Percentiles rank a stretch among this genome's conserved stretches.
These are phyloP conservation scores for Chromobotia macracanthus DNA, from an alignment of 2,797 vertebrate species.

Conservation along the genomic window DNA sequence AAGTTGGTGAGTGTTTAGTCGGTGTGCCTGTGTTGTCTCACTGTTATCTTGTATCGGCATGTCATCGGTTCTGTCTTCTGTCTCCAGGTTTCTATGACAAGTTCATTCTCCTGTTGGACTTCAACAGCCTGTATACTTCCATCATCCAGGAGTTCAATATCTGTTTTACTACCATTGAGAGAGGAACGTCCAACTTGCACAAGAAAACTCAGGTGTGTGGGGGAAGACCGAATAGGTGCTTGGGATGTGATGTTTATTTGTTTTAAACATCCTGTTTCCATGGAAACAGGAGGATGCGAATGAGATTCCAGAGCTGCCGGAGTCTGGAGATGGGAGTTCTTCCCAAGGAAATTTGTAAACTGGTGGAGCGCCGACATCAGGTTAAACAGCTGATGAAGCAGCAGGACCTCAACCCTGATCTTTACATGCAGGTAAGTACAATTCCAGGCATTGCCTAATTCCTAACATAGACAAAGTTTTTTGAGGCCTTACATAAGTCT, in stretches of 20 bases:
- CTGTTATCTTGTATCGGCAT: neutral
- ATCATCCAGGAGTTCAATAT: constrained; percentile 99
- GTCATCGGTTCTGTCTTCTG: constrained; percentile 12
- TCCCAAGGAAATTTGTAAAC: constrained; percentile 94
- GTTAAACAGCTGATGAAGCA: constrained; percentile 98
- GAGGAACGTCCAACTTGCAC: constrained; percentile 78
- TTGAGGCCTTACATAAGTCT: neutral
- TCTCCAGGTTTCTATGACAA: constrained; percentile 95
- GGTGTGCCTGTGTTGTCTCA: neutral
- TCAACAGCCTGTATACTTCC: constrained; percentile 98
- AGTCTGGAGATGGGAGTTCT: constrained; percentile 93
- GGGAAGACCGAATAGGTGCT: neutral
- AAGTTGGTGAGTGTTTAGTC: constrained; percentile 87
- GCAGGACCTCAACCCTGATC: constrained; percentile 89
- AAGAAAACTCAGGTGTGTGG: constrained; percentile 78
- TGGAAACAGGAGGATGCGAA: constrained; percentile 76
- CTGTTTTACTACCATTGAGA: constrained; percentile 95
- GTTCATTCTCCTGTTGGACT: constrained; percentile 97
- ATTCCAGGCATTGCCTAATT: neutral
- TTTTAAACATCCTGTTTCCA: neutral
- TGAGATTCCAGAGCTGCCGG: constrained; percentile 92
- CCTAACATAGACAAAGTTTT: neutral
- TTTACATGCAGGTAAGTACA: constrained; percentile 88
- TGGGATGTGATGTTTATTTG: neutral
- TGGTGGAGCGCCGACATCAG: constrained; percentile 92